Evolutionary conservation across 2,113 vertebrate species (phyloP), one percentile per base, ranked within the genome.

Genomic region (Calyptommatus sinebrachiatus): DNA sequence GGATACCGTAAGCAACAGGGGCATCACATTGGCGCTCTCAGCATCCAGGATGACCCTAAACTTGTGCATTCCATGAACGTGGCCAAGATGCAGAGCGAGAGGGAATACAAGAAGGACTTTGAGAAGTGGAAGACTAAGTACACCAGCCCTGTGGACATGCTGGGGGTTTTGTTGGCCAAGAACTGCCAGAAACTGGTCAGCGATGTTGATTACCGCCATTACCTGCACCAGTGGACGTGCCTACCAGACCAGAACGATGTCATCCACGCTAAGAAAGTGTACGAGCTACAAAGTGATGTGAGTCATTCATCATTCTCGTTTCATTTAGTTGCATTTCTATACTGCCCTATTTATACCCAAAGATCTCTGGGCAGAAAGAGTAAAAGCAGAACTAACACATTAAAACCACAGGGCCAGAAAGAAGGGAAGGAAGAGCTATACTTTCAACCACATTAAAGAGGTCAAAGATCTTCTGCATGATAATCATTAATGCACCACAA

Each of bases 1-100:
- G 96, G 93, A 3, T 99, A 98, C 89, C 96, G 97, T n/a, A 97
- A 95, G 83, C 98, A 99, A 86, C 91, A 96, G 0, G 98, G 98
- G 0, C 97, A 98, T 84, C 97, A 97, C 87, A 95, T 98, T 24
- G 97, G 97, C 10, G 96, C 94, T 60, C 95, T 81, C 65, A 91
- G 92, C 6, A 60, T 98, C 1, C 48, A 95, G 20, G 97, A 98
- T n/a, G 97, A 98, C 75, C 97, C 97, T 3, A 94, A 97, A 53
- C 86, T 96, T 76, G 87, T 98, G 85, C 84, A 96, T 86, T 97
- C 96, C 26, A 71, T 97, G 90, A 95, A 97, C 77, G 93, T 96
- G 35, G 97, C 88, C 81, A 98, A 91, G 90, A 98, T 98, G 35
- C 96, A 97, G 90, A 98, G 97, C 71, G 96, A 98, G 60, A 93